These are phyloP conservation scores for Ochropleura leucogaster DNA, from an alignment of 2,888 invertebrate genomes.

Conservation along the genomic window DNA sequence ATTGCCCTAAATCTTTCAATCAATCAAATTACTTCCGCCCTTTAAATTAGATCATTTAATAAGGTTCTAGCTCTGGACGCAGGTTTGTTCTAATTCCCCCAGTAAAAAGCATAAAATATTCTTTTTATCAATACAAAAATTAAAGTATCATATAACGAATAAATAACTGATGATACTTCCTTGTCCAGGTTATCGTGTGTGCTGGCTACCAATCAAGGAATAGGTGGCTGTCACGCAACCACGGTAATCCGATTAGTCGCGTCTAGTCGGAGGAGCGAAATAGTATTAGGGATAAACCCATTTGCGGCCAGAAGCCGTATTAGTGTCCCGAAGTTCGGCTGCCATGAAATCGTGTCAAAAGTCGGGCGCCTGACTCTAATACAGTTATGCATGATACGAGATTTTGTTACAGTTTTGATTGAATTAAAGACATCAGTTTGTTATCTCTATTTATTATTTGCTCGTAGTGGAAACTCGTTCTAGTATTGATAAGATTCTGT, in stretches of 20 bases:
- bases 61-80: background rate
- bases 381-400: constrained; percentile 36
- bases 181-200: constrained; percentile 9
- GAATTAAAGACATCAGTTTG: constrained; percentile 20
- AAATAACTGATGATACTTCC: constrained; percentile 10
- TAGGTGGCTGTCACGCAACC: constrained; percentile 67
- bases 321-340: constrained; percentile 63
- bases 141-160: background rate
- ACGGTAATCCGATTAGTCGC: constrained; percentile 63
- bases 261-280: constrained; percentile 58
- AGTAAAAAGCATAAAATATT: constrained; percentile 4
- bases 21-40: constrained; percentile 23
- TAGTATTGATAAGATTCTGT: background rate
- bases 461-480: background rate
- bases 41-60: constrained; percentile 43
- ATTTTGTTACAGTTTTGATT: constrained; percentile 49
- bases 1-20: constrained; percentile 33
- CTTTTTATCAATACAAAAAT: background rate
- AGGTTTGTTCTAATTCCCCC: background rate
- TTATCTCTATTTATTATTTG: constrained; percentile 8
- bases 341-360: constrained; percentile 60
- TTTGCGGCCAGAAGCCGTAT: constrained; percentile 68
- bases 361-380: constrained; percentile 49
- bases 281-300: constrained; percentile 69
- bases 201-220: constrained; percentile 57